A percentile compares a stretch with the other conserved stretches of the same genome.
These are phyloP conservation scores for Yponomeuta cagnagella DNA, from an alignment of 2,888 invertebrate species.

Conservation along the genomic window DNA sequence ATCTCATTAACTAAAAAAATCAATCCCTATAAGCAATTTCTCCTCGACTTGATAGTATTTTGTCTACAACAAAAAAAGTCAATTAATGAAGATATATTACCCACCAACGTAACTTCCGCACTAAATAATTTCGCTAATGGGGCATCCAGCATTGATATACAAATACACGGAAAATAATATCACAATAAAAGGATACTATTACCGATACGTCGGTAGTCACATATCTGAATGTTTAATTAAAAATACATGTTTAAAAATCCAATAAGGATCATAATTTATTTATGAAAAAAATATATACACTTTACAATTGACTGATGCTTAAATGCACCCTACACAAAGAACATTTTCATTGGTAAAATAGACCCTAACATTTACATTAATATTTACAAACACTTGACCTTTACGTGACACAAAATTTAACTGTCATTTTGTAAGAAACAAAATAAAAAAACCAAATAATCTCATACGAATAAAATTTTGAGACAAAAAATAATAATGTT, in stretches of 20 bases:
- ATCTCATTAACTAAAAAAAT: no score
- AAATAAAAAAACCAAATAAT: constrained; percentile 23
- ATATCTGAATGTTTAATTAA: not conserved
- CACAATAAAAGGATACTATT: no score
- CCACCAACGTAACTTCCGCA: no score
- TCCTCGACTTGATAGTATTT: no score
- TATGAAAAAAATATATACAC: constrained; percentile 69
- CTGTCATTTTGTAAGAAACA: constrained; percentile 40
- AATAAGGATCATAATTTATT: constrained; percentile 73
- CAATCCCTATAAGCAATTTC: no score
- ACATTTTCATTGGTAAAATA: constrained; percentile 60
- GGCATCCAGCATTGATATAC: no score
- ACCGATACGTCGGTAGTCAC: no score
- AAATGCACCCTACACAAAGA: constrained; percentile 47
- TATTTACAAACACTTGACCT: constrained; percentile 34
- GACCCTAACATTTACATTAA: constrained; percentile 46
- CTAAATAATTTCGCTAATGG: no score
- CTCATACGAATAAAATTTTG: not conserved
- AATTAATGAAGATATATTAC: no score
- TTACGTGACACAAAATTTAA: constrained; percentile 27
- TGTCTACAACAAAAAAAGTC: no score
- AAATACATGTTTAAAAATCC: constrained; percentile 58
- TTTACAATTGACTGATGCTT: constrained; percentile 69
- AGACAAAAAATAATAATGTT: not conserved
- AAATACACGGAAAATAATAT: no score